These are phyloP conservation scores for Sceloporus tristichus DNA, from an alignment of 2,113 vertebrate species.

Conservation along the genomic window DNA sequence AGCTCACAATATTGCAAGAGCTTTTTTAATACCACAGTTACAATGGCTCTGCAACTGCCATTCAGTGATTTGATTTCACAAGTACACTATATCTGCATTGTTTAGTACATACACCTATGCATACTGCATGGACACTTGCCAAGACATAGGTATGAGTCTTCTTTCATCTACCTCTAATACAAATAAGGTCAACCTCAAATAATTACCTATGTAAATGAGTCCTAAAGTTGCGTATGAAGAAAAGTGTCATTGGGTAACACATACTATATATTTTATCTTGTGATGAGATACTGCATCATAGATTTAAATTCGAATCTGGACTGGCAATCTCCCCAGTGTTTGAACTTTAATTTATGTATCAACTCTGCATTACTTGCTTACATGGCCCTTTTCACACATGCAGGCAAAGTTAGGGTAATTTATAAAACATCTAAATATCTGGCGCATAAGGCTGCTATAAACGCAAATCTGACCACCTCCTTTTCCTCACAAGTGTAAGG, in stretches of 20 bases:
- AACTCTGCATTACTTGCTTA: not conserved
- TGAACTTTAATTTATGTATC: slow-evolving; percentile 1
- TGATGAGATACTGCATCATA: rapidly evolving
- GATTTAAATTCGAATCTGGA: slow-evolving; percentile 32
- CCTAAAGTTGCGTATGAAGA: not conserved
- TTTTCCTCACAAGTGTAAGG: not conserved
- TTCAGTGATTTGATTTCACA: not conserved
- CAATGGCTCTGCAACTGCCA: slow-evolving; percentile 7
- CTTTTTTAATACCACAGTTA: slow-evolving; percentile 29
- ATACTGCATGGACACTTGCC: not conserved
- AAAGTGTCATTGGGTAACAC: not conserved
- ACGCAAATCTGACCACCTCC: not conserved
- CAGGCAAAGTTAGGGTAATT: not conserved
- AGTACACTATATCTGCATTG: not conserved
- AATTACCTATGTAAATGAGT: not conserved
- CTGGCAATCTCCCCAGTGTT: slow-evolving; percentile 37
- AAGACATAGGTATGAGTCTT: too few relatives aligned
- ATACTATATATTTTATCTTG: not conserved
- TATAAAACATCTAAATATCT: not conserved
- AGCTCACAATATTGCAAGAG: slow-evolving; percentile 5
- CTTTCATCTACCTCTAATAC: too few relatives aligned
- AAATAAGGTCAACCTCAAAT: not conserved
- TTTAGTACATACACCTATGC: not conserved
- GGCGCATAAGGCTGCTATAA: slow-evolving; percentile 3
- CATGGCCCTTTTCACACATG: not conserved